Evolutionary conservation across 2,113 vertebrate genomes (phyloP).

Genomic region (Colius striatus): DNA sequence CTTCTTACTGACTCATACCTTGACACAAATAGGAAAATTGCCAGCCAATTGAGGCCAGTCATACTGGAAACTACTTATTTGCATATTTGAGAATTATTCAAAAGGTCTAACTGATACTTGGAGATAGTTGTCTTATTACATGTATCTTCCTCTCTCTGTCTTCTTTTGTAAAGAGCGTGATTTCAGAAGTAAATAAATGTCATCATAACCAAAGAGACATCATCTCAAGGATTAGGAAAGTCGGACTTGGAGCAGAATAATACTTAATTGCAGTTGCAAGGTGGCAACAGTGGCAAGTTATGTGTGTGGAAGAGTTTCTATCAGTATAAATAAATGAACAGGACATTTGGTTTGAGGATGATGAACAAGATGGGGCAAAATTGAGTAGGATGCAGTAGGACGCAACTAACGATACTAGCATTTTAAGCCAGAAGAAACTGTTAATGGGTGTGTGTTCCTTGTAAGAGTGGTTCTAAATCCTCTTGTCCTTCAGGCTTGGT

Average conservation of each 20-base stretch:
- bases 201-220: not conserved
- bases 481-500: not conserved
- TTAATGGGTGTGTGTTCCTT: not conserved
- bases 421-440: not conserved
- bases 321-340: not conserved
- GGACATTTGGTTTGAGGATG: not conserved
- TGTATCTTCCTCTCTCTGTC: not conserved
- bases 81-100: constrained; percentile 12
- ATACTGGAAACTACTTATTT: not conserved
- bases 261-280: not conserved
- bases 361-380: not conserved
- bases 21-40: not conserved
- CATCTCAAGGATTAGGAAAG: not conserved
- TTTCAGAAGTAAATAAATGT: not conserved
- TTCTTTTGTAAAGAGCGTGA: not conserved
- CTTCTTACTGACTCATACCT: constrained; percentile 45
- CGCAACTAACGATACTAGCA: not conserved
- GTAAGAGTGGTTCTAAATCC: not conserved
- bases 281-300: not conserved
- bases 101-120: not conserved
- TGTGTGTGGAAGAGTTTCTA: not conserved
- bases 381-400: not conserved
- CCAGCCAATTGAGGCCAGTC: not conserved
- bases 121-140: not conserved
- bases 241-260: not conserved